Evolutionary conservation across 2,113 vertebrate genomes (phyloP).

Genomic region (Ondatra zibethicus): DNA sequence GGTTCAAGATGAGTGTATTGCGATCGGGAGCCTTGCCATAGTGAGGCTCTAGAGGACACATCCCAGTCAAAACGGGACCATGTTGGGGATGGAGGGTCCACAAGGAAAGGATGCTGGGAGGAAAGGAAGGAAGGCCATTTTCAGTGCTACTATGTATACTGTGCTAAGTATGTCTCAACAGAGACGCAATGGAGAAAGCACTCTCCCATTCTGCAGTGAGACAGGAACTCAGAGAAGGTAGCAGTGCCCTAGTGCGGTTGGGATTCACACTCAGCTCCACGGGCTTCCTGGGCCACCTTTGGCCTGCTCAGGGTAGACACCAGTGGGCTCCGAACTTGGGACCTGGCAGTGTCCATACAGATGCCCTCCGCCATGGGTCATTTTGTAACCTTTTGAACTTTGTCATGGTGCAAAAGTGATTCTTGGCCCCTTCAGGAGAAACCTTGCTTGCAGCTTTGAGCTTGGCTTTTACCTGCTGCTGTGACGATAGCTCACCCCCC

Average conservation of each 20-base stretch:
- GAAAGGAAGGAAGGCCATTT: rapidly evolving
- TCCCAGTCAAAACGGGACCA: not conserved
- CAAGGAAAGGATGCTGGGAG: not conserved
- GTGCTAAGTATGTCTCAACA: not conserved
- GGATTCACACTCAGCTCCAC: rapidly evolving
- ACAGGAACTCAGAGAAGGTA: not conserved
- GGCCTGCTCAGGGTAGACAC: not conserved
- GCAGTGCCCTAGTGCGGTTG: rapidly evolving
- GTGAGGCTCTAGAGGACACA: not conserved
- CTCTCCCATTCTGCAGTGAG: no score
- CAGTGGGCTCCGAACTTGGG: rapidly evolving
- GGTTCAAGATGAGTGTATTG: rapidly evolving
- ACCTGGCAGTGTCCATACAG: no score
- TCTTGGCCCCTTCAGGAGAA: not conserved
- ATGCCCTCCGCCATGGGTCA: no score
- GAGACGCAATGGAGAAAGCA: not conserved
- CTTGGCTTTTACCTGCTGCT: not conserved
- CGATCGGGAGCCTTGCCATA: not conserved
- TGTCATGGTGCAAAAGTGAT: not conserved
- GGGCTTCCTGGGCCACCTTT: rapidly evolving
- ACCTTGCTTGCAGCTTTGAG: not conserved
- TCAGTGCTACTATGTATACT: not conserved
- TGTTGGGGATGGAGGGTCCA: not conserved
- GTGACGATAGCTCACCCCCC: not conserved
- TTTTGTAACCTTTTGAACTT: not conserved